phyloP scores from a whole-genome alignment of 2,888 invertebrate genomes.

The Cephus pulcher region DNA sequence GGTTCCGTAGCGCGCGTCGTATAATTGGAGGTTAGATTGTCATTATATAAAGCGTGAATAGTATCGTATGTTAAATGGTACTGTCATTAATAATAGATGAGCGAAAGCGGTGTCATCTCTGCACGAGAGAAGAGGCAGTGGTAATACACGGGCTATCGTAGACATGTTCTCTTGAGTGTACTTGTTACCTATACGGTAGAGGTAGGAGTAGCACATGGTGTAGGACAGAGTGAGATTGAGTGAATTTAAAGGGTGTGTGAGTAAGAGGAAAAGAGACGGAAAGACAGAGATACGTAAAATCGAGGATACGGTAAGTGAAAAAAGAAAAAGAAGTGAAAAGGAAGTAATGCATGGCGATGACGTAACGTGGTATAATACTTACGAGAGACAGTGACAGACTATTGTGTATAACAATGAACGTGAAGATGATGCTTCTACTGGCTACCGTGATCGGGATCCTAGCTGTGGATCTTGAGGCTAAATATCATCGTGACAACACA shows the following conservation, averaged over 20 bases:
- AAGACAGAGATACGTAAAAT: background rate
- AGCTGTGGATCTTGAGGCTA: slow-evolving; percentile 35
- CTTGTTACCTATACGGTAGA: slow-evolving; percentile 4
- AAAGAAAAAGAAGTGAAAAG: slow-evolving; percentile 3
- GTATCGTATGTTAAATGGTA: slow-evolving; percentile 25
- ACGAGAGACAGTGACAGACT: background rate
- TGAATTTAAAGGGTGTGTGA: background rate
- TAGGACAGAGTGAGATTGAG: slow-evolving; percentile 7
- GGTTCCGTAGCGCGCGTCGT: background rate
- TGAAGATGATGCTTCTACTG: slow-evolving; percentile 30
- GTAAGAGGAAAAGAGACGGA: slow-evolving; percentile 5
- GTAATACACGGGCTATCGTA: slow-evolving; percentile 10
- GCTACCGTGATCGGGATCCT: slow-evolving; percentile 33
- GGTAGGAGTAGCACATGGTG: slow-evolving; percentile 11
- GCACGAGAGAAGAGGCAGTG: slow-evolving; percentile 13
- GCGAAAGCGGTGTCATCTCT: slow-evolving; percentile 27
- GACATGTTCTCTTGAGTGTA: slow-evolving; percentile 22
- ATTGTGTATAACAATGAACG: background rate
- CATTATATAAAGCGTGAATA: slow-evolving; percentile 5
- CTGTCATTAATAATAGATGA: slow-evolving; percentile 29
- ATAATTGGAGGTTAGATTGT: background rate
- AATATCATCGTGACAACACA: slow-evolving; percentile 37
- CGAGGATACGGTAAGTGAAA: slow-evolving; percentile 15
- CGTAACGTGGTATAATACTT: background rate
- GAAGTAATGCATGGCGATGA: background rate